phyloP scores from a whole-genome alignment of 2,888 invertebrate genomes.

The Mycalesis mineus region DNA sequence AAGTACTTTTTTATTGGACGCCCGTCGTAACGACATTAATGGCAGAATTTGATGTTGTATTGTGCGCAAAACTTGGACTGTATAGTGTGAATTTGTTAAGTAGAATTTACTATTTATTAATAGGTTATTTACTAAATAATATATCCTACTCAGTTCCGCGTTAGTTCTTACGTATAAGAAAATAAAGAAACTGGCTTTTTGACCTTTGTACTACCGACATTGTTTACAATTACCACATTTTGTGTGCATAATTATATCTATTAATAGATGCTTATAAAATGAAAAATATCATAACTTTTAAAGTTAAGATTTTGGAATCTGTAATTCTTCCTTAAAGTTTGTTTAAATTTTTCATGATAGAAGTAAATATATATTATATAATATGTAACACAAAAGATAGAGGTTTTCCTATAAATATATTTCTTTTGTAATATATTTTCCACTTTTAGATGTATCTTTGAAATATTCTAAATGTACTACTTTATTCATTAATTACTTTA shows the following conservation, averaged over 20 bases:
- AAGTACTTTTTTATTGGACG: constrained; percentile 69
- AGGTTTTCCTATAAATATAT: not conserved
- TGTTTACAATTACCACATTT: too few species aligned
- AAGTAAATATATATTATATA: not conserved
- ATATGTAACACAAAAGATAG: not conserved
- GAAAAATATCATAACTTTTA: too few species aligned
- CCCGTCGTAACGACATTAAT: constrained; percentile 57
- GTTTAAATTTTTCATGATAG: not conserved
- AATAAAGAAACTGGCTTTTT: too few species aligned
- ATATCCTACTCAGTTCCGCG: not conserved
- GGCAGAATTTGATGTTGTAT: constrained; percentile 70
- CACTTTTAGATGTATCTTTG: not conserved
- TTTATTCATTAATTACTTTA: not conserved
- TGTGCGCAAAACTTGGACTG: constrained; percentile 65
- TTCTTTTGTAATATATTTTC: constrained; percentile 5
- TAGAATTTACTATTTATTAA: not conserved
- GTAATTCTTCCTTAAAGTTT: too few species aligned
- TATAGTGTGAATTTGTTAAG: constrained; percentile 45
- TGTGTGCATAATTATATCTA: too few species aligned
- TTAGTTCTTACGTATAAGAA: not conserved
- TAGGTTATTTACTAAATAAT: not conserved
- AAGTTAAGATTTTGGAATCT: too few species aligned
- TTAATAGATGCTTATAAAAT: too few species aligned
- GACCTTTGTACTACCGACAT: too few species aligned
- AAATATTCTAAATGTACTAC: not conserved